These are phyloP conservation scores for Popillia japonica DNA, from an alignment of 1,140 invertebrate genomes.

Conservation along the genomic window DNA sequence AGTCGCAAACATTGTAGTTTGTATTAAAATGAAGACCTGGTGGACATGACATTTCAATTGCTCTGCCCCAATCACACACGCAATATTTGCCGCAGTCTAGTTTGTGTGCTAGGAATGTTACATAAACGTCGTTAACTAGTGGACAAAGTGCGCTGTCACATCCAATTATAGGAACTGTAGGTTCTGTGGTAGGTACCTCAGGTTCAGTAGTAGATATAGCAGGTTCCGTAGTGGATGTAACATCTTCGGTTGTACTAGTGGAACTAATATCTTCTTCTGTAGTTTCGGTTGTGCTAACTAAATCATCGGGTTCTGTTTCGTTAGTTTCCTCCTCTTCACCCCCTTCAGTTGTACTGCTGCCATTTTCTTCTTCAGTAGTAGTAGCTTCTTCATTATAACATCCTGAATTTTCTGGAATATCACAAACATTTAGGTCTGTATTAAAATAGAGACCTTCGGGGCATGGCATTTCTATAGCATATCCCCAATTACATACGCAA, in stretches of 20 bases:
- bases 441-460: conserved; percentile 6
- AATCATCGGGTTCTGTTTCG: not conserved
- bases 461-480: not conserved
- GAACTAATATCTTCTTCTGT: not conserved
- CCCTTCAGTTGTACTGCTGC: not conserved
- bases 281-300: not conserved
- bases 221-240: not conserved
- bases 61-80: conserved; percentile 23
- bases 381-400: not conserved
- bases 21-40: conserved; percentile 58
- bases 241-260: not conserved
- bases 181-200: too few relatives aligned
- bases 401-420: conserved; percentile 53
- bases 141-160: conserved; percentile 2
- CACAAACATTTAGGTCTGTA: conserved; percentile 53
- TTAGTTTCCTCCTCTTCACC: not conserved
- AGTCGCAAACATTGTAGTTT: conserved; percentile 57
- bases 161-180: conserved; percentile 5
- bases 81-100: conserved; percentile 17
- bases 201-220: too few relatives aligned
- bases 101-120: not conserved
- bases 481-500: not conserved
- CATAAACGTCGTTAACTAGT: not conserved
- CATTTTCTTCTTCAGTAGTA: not conserved
- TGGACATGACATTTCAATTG: conserved; percentile 53